Percentiles rank a stretch among this genome's conserved stretches.
Conservation (phyloP, 2,797 vertebrate genomes). For the Schizopygopsis malacanthus region DNA sequence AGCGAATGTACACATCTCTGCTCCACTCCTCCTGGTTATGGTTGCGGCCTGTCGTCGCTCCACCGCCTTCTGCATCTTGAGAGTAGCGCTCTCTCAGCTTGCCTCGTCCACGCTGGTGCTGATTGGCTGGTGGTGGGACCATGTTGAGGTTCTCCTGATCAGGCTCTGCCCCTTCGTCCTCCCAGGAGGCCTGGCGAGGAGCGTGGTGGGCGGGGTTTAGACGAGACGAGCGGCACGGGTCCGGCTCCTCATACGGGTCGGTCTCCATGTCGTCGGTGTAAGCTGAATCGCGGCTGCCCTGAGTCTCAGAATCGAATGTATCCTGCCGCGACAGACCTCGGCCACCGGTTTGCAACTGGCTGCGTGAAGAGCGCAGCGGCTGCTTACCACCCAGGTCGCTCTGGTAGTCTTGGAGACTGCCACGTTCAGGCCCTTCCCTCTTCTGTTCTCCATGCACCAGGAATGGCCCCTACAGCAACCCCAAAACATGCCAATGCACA, state of each 20-base stretch:
- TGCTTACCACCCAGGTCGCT: constrained; percentile 80
- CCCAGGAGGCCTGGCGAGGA: constrained; percentile 86
- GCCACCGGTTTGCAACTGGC: constrained; percentile 76
- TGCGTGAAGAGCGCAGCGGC: constrained; percentile 77
- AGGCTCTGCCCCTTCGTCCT: constrained; percentile 84
- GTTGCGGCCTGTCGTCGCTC: constrained; percentile 80
- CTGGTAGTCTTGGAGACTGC: constrained; percentile 83
- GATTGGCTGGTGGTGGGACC: constrained; percentile 71
- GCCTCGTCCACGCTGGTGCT: constrained; percentile 79
- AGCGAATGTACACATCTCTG: constrained; percentile 85
- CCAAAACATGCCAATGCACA: constrained; percentile 64
- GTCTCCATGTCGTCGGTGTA: constrained; percentile 97
- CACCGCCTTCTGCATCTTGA: constrained; percentile 79
- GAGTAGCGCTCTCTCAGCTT: constrained; percentile 88
- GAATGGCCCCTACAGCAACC: constrained; percentile 86
- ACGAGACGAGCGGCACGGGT: constrained; percentile 80
- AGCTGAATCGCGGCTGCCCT: constrained; percentile 91
- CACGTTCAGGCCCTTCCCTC: constrained; percentile 82
- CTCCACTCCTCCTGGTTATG: constrained; percentile 86
- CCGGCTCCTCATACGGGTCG: constrained; percentile 91
- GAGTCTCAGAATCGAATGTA: constrained; percentile 92
- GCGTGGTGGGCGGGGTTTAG: constrained; percentile 76
- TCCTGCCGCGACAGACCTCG: constrained; percentile 90
- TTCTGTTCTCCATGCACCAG: constrained; percentile 89
- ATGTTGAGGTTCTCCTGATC: constrained; percentile 88